Conservation (phyloP, 35 echinoderm and acorn worm genomes). For the Diadema setosum region DNA sequence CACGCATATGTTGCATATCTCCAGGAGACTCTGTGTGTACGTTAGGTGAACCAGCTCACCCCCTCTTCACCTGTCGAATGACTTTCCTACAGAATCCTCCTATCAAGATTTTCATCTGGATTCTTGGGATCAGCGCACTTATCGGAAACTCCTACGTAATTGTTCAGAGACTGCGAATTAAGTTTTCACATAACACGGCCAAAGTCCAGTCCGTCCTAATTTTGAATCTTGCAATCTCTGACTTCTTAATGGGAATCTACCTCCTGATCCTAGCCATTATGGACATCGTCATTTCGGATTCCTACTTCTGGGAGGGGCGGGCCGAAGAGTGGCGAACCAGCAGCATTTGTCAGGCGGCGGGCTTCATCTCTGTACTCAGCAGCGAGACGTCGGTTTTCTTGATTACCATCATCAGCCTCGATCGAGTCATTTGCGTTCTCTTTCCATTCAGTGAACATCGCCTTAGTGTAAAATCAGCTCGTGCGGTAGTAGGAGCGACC, state of each 20-base stretch:
- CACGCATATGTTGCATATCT: background rate
- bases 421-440: constrained; percentile 40
- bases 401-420: constrained; percentile 54
- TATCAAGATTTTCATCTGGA: constrained; percentile 36
- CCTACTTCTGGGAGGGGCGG: constrained; percentile 11
- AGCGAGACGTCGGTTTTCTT: constrained; percentile 71
- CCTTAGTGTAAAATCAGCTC: background rate
- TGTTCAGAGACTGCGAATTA: background rate
- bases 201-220: constrained; percentile 27
- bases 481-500: background rate
- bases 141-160: constrained; percentile 37
- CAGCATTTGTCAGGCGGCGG: constrained; percentile 40
- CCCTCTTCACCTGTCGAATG: background rate
- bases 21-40: background rate
- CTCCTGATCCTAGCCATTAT: constrained; percentile 28
- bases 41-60: background rate
- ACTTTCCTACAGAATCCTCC: background rate
- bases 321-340: constrained; percentile 24
- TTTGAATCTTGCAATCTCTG: constrained; percentile 29
- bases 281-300: background rate
- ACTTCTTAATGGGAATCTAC: constrained; percentile 49
- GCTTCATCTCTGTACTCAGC: constrained; percentile 46
- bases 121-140: constrained; percentile 38
- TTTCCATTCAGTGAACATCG: constrained; percentile 42
- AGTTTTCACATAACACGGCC: too few relatives aligned